phyloP scores from a whole-genome alignment of 2,113 vertebrate genomes.

The Noctilio leporinus region DNA sequence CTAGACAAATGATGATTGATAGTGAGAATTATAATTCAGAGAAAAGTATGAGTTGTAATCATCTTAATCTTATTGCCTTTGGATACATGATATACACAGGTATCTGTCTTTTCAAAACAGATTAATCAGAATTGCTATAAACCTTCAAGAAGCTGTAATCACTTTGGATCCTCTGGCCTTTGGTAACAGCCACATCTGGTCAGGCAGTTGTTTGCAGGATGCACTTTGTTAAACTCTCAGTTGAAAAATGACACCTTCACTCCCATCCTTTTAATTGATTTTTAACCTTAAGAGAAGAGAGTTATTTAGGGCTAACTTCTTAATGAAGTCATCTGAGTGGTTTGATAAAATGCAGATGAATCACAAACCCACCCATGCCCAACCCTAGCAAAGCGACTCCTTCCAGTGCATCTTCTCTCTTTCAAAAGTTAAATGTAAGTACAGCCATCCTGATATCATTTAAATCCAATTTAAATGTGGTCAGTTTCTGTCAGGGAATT shows the following conservation, averaged over 20 bases:
- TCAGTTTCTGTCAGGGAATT: background rate
- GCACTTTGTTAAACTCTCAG: slow-evolving; percentile 42
- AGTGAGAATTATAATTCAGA: slow-evolving; percentile 33
- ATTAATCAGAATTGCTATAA: slow-evolving; percentile 61
- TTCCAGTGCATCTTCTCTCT: background rate
- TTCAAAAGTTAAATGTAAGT: background rate
- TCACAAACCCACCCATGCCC: background rate
- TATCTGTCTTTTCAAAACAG: slow-evolving; percentile 60
- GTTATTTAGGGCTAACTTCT: slow-evolving; percentile 36
- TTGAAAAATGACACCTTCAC: slow-evolving; percentile 55
- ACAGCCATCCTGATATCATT: background rate
- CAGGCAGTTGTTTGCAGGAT: slow-evolving; percentile 46
- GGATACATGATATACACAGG: background rate
- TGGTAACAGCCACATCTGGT: slow-evolving; percentile 47
- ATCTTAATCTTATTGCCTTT: slow-evolving; percentile 47
- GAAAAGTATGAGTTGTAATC: slow-evolving; percentile 32
- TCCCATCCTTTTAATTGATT: slow-evolving; percentile 37
- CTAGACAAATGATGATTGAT: slow-evolving; percentile 52
- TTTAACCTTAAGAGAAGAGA: slow-evolving; percentile 44
- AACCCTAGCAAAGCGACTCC: background rate
- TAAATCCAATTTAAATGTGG: background rate
- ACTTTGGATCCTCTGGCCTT: slow-evolving; percentile 15
- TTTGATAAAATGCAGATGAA: background rate
- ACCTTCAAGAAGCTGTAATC: slow-evolving; percentile 9
- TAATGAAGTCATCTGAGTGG: background rate